A percentile compares a stretch with the other conserved stretches of the same genome.
Evolutionary conservation across 2,113 vertebrate genomes (phyloP).

Genomic region (Ellobius talpinus): DNA sequence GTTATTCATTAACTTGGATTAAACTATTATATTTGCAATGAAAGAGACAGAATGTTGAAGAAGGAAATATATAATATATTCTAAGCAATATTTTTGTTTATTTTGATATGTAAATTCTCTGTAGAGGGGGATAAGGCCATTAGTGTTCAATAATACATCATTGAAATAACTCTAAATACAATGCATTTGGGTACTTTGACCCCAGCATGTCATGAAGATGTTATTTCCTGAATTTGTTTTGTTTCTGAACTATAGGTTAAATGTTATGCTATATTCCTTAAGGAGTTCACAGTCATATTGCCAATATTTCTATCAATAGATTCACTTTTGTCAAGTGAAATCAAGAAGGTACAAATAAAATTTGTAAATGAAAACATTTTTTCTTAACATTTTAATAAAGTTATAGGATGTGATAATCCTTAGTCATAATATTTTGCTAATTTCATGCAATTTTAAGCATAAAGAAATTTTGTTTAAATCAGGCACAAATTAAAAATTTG

Average conservation of each 20-base stretch:
- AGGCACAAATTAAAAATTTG: background rate
- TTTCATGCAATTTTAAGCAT: background rate
- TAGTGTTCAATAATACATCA: background rate
- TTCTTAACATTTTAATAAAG: background rate
- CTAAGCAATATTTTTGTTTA: background rate
- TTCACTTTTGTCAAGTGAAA: background rate
- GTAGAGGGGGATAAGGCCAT: background rate
- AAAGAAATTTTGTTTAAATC: background rate
- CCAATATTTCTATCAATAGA: conserved; percentile 11
- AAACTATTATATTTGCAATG: background rate
- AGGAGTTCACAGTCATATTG: background rate
- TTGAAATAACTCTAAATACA: background rate
- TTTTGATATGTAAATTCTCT: background rate
- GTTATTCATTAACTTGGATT: background rate
- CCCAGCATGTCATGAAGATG: background rate
- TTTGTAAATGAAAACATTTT: conserved; percentile 11
- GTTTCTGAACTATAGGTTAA: background rate
- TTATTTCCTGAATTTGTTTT: background rate
- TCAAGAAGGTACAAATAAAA: background rate
- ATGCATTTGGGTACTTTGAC: background rate
- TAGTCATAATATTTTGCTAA: background rate
- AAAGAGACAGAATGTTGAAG: conserved; percentile 25
- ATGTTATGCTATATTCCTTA: background rate
- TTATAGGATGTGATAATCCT: background rate
- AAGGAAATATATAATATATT: background rate